Base-by-base conservation (phyloP, 2,888 invertebrate genomes). In the Morinoia aosen region DNA sequence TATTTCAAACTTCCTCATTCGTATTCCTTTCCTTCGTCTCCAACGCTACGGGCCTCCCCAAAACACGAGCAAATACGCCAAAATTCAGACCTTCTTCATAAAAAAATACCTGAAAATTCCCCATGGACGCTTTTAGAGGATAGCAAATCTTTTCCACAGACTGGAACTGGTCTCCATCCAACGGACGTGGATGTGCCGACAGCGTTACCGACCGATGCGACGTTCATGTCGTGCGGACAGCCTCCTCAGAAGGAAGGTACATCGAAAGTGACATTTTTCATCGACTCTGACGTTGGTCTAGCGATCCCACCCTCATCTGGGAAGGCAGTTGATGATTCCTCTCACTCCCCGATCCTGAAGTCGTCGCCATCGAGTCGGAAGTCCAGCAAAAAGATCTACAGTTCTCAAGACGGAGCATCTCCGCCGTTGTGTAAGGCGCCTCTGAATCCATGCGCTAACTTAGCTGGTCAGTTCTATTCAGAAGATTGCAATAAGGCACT, bases 331-430 rank as follows among this genome's bases (percentile, higher is more conserved):
- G 58, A 56, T 57, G 58, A 0, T 57, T 1, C 93, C n/a, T 57
- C 93, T 40, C 90, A 90, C 48, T 90, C 90, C 48, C 40, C 90
- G 12, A 90, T 90, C 48, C 90, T 90, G 19, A 90, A 90, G 48
- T 12, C 40, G 40, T 90, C 48, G 25, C 40, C 90, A 88, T 39
- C 88, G 10, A 40, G 39, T 90, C 39, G 19, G 14, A 40, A 90
- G 90, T 0, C 39, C 10, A 40, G 39, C 14, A 90, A 90, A 19
- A 90, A 40, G 40, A 8, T 76, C 76, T 33, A 61, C 14, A 19
- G 19, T 61, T 61, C 33, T 33, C 16, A 16, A 12, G 76, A 76
- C 25, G 25, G 19, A 1, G 0, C 33, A 14, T 33, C 33, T 25
- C 25, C 33, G 76, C 76, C 76, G 76, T 76, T 76, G 76, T 76